These are phyloP conservation scores for Platichthys stellatus DNA, from an alignment of 2,113 vertebrate species.

Conservation along the genomic window DNA sequence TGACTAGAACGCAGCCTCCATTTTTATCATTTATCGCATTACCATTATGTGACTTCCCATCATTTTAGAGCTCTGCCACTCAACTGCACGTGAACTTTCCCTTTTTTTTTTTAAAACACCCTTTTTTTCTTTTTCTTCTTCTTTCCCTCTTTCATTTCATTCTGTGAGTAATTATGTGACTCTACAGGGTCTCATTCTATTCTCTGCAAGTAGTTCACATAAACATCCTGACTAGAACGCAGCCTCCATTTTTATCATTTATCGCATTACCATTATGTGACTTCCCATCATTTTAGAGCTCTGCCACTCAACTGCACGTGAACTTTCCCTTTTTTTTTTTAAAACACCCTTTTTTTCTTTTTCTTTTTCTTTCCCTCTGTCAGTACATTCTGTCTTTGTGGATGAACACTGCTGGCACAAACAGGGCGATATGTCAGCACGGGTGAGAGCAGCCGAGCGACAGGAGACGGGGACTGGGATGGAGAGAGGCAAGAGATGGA, in stretches of 20 bases:
- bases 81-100: background rate
- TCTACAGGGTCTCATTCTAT: slow-evolving; percentile 1
- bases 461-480: slow-evolving; percentile 1
- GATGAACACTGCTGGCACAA: slow-evolving; percentile 27
- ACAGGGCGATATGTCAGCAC: slow-evolving; percentile 38
- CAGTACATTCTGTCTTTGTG: slow-evolving; percentile 20
- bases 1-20: background rate
- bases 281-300: background rate
- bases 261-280: background rate
- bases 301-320: background rate
- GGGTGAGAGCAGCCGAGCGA: slow-evolving; percentile 31
- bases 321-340: background rate
- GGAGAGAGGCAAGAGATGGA: slow-evolving; percentile 1
- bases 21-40: background rate
- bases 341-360: background rate
- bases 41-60: background rate
- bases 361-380: slow-evolving; percentile 1
- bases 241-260: background rate
- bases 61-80: background rate
- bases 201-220: background rate
- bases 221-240: background rate
- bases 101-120: background rate
- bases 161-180: slow-evolving; percentile 15
- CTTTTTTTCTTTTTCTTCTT: background rate
- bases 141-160: too few species aligned